Conservation (phyloP, 2,888 invertebrate genomes). For the Cryptocephalus primarius region DNA sequence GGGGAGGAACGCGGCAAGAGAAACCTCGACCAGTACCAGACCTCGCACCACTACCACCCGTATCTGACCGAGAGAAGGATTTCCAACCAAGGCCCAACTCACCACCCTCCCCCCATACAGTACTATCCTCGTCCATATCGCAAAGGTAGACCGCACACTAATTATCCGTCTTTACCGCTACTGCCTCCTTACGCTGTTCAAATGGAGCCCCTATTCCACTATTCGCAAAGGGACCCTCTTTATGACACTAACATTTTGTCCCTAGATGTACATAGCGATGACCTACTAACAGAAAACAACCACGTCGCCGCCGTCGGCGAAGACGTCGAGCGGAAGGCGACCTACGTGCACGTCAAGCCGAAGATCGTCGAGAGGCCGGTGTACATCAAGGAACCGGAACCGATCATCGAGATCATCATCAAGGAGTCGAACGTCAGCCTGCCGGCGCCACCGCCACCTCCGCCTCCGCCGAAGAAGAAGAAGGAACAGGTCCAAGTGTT, state of each 20-base stretch:
- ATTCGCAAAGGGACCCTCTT: conserved; percentile 68
- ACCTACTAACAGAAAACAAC: conserved; percentile 35
- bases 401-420: conserved; percentile 85
- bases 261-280: conserved; percentile 37
- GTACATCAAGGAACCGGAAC: conserved; percentile 67
- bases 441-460: conserved; percentile 48
- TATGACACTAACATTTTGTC: conserved; percentile 46
- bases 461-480: conserved; percentile 45
- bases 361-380: conserved; percentile 33
- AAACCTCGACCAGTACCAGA: conserved; percentile 45
- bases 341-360: conserved; percentile 34
- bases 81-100: conserved; percentile 38
- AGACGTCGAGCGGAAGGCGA: background rate
- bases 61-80: conserved; percentile 46
- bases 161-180: conserved; percentile 24
- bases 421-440: conserved; percentile 78
- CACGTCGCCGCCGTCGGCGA: conserved; percentile 36
- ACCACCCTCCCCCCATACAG: conserved; percentile 21
- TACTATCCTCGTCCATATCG: conserved; percentile 30
- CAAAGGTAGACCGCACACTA: conserved; percentile 32
- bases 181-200: conserved; percentile 67
- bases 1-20: conserved; percentile 46
- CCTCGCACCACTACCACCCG: conserved; percentile 46
- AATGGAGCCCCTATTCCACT: conserved; percentile 71
- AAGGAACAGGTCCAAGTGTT: conserved; percentile 85